phyloP scores from a whole-genome alignment of 30 jellyfish, hydroid and myxozoan species.

The Cassiopea xamachana region DNA sequence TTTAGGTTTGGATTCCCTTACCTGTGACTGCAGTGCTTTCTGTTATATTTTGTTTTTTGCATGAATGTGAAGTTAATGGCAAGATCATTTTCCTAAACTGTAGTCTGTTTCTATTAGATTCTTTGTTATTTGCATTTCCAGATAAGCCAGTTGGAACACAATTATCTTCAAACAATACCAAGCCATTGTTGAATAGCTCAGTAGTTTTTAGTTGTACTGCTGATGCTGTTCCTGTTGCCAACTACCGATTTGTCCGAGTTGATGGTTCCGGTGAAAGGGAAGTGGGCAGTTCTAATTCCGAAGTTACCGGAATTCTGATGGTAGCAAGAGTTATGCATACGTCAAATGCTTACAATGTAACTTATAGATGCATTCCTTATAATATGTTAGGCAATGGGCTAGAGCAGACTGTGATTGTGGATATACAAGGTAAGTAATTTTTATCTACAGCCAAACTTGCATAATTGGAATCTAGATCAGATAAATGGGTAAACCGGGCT shows the following conservation, averaged over 20 bases:
- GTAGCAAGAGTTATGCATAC: slow-evolving; percentile 20
- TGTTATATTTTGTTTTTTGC: background rate
- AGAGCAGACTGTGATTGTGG: background rate
- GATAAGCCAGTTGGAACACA: slow-evolving; percentile 40
- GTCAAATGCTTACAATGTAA: slow-evolving; percentile 18
- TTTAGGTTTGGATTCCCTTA: too few species aligned
- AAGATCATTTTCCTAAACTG: too few species aligned
- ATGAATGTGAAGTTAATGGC: background rate
- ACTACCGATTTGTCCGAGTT: slow-evolving; percentile 25
- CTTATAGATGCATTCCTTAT: slow-evolving; percentile 64
- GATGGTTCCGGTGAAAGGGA: background rate
- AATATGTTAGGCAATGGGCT: slow-evolving; percentile 59
- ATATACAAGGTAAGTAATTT: slow-evolving; percentile 51
- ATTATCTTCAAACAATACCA: slow-evolving; percentile 10
- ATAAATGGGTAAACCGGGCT: too few species aligned
- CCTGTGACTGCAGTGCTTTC: too few species aligned
- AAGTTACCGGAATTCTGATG: slow-evolving; percentile 10
- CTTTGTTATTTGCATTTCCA: background rate
- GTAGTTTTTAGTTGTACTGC: slow-evolving; percentile 38
- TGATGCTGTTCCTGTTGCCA: slow-evolving; percentile 32
- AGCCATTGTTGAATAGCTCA: slow-evolving; percentile 7
- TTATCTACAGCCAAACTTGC: background rate
- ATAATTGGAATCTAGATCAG: too few species aligned
- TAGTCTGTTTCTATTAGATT: background rate
- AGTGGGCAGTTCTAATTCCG: slow-evolving; percentile 9